Conservation (phyloP, 2,113 vertebrate species). For the Urocynchramus pylzowi region DNA sequence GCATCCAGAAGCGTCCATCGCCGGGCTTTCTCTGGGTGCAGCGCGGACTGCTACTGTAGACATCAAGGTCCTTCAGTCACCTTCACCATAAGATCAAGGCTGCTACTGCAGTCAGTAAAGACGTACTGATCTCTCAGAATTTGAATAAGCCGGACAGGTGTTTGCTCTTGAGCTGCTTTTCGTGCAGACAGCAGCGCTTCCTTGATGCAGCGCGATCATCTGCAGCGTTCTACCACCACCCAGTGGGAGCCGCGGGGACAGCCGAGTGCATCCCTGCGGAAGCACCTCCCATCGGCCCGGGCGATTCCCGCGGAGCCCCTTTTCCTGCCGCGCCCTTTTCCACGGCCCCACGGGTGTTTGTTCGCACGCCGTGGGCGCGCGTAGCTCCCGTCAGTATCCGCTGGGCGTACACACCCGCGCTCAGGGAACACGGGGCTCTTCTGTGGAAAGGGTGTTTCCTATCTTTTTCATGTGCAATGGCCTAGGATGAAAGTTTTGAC, state of each 20-base stretch:
- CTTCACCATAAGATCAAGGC: background rate
- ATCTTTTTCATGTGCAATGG: rapidly evolving
- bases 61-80: background rate
- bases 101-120: background rate
- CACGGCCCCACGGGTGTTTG: rapidly evolving
- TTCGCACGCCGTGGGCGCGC: rapidly evolving
- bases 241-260: background rate
- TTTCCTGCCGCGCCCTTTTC: too few species aligned
- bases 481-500: background rate
- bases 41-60: rapidly evolving
- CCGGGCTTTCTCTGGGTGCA: rapidly evolving
- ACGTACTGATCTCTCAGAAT: background rate
- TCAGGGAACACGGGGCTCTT: rapidly evolving
- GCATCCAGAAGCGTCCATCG: rapidly evolving
- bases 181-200: rapidly evolving
- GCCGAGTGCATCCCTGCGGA: background rate
- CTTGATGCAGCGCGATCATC: background rate
- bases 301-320: background rate
- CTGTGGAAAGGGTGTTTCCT: background rate
- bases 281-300: rapidly evolving
- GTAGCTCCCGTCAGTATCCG: rapidly evolving
- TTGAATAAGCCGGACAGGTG: background rate
- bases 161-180: rapidly evolving
- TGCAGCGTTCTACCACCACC: constrained; percentile 2
- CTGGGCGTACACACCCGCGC: background rate